Conservation (phyloP, 2,797 vertebrate species). For the Anas flavirostris region DNA sequence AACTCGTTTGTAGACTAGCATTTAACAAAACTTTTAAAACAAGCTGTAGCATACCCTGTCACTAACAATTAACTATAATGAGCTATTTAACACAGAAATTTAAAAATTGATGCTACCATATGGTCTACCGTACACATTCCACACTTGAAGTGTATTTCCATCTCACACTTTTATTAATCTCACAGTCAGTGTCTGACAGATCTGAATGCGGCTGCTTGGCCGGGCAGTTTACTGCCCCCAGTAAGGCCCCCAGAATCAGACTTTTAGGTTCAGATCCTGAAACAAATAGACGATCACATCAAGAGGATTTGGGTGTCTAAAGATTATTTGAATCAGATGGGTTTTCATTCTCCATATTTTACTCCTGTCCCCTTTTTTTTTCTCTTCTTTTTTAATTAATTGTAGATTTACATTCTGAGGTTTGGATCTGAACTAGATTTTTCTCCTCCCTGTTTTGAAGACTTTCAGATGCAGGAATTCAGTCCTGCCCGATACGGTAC, state of each 20-base stretch:
- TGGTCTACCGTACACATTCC: not conserved
- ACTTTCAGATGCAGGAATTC: constrained; percentile 15
- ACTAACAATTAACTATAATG: not conserved
- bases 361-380: not conserved
- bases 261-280: not conserved
- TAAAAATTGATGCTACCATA: not conserved
- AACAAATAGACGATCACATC: not conserved
- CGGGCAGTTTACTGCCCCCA: not conserved
- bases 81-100: not conserved
- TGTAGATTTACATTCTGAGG: not conserved
- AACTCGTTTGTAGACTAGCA: not conserved
- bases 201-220: fast-evolving
- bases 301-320: not conserved
- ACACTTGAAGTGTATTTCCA: fast-evolving
- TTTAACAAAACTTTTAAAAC: not conserved
- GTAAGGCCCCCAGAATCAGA: not conserved
- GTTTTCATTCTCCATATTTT: not conserved
- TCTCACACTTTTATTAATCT: no score
- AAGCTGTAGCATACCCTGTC: not conserved
- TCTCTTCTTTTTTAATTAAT: not conserved
- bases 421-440: not conserved
- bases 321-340: not conserved
- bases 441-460: not conserved
- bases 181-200: not conserved
- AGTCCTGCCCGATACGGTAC: not conserved